Conservation (phyloP, 2,113 vertebrate species). For the Pagrus major region DNA sequence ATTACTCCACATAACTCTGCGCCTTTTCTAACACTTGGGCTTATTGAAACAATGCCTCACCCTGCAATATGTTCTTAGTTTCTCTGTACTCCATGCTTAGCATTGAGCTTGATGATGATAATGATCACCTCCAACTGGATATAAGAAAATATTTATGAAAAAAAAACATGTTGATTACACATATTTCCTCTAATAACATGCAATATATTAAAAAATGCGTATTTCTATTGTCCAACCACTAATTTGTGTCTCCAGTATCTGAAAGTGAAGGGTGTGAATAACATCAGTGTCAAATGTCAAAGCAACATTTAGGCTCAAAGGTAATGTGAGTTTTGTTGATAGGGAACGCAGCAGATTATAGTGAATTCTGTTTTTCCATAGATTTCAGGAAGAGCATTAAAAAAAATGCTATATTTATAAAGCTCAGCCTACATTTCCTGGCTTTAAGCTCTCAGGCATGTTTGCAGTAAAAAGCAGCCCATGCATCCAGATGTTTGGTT, state of each 20-base stretch:
- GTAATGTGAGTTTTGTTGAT: not conserved
- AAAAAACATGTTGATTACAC: not conserved
- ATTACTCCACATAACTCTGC: constrained; percentile 49
- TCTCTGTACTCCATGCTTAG: not conserved
- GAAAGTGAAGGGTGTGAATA: not conserved
- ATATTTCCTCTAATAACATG: not conserved
- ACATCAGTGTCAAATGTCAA: too few species aligned
- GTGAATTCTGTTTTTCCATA: not conserved
- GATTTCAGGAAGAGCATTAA: constrained; percentile 3
- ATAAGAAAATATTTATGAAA: not conserved
- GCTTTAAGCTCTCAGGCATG: constrained; percentile 5
- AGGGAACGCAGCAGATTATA: not conserved
- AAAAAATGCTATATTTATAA: constrained; percentile 12
- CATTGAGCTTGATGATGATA: not conserved
- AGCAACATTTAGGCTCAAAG: not conserved
- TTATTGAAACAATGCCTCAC: constrained; percentile 46
- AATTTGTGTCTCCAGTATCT: not conserved
- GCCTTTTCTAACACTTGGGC: constrained; percentile 32
- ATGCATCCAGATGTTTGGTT: constrained; percentile 34
- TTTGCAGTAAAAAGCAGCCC: constrained; percentile 7
- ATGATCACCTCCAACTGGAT: not conserved
- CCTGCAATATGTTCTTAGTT: constrained; percentile 20
- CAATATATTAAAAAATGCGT: not conserved
- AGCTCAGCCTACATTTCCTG: constrained; percentile 8
- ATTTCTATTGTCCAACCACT: not conserved